Conservation (phyloP, 2,797 vertebrate genomes). For the Podargus strigoides region DNA sequence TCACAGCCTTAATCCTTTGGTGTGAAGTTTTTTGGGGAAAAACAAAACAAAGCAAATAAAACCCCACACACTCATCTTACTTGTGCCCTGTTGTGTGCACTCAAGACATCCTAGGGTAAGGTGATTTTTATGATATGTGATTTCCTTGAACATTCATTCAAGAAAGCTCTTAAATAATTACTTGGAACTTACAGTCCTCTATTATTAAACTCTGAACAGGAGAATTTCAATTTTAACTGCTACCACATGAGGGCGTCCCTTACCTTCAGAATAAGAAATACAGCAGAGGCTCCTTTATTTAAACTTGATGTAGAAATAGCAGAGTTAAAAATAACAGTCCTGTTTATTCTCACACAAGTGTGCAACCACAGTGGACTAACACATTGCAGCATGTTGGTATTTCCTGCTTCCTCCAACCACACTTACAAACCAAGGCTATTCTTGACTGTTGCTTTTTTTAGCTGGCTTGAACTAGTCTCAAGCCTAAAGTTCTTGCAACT, state of each 20-base stretch:
- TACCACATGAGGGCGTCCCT: slow-evolving; percentile 70
- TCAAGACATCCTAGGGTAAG: slow-evolving; percentile 57
- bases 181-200: not conserved
- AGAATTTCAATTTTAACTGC: slow-evolving; percentile 39
- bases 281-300: not conserved
- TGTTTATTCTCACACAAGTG: not conserved
- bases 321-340: not conserved
- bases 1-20: slow-evolving; percentile 25
- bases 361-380: not conserved
- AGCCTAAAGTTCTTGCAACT: not conserved
- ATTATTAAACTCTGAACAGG: not conserved
- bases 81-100: slow-evolving; percentile 45
- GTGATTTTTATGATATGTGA: slow-evolving; percentile 40
- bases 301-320: not conserved
- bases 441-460: not conserved
- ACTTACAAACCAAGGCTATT: not conserved
- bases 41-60: not conserved
- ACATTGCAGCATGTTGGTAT: not conserved
- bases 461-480: not conserved
- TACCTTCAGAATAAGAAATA: slow-evolving; percentile 24
- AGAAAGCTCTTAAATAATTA: slow-evolving; percentile 27
- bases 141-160: not conserved
- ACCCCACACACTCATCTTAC: not conserved
- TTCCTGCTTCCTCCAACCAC: not conserved
- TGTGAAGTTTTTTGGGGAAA: not conserved